Conservation (phyloP, 2,113 vertebrate species). For the Stomatorhinus ivindoensis region DNA sequence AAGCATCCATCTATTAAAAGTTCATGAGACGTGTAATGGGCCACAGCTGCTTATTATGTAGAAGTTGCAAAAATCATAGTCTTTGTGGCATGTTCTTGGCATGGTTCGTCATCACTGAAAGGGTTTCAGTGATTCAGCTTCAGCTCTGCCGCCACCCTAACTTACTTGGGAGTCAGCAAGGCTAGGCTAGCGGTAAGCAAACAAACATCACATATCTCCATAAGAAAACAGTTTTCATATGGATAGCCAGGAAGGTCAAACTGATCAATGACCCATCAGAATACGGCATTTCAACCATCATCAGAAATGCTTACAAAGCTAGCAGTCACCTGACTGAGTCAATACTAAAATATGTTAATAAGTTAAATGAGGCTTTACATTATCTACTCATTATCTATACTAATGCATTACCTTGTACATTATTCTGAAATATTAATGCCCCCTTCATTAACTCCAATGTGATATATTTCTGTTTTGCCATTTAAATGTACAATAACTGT, state of each 20-base stretch:
- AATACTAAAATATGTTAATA: not conserved
- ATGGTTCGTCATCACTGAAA: not conserved
- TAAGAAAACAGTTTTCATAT: not conserved
- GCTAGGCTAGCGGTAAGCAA: not conserved
- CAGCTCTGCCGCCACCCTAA: not conserved
- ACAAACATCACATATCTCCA: not conserved
- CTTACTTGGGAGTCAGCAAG: not conserved
- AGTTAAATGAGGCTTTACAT: not conserved
- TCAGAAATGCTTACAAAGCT: not conserved
- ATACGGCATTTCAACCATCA: not conserved
- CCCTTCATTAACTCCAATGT: not conserved
- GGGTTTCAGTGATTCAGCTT: not conserved
- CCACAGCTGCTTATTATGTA: not conserved
- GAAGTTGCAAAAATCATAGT: not conserved
- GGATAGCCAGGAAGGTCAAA: not conserved
- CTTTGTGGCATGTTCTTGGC: not conserved
- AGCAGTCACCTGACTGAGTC: not conserved
- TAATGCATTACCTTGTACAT: not conserved
- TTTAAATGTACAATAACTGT: not conserved
- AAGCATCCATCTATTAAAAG: constrained; percentile 42
- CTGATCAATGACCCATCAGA: not conserved
- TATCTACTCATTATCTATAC: not conserved
- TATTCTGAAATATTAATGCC: not conserved
- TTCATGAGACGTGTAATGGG: not conserved
- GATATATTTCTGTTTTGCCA: not conserved